Percentiles rank a stretch among this genome's conserved stretches.
phyloP scores from a whole-genome alignment of 2,888 invertebrate genomes.

The Steinernema carpocapsae region DNA sequence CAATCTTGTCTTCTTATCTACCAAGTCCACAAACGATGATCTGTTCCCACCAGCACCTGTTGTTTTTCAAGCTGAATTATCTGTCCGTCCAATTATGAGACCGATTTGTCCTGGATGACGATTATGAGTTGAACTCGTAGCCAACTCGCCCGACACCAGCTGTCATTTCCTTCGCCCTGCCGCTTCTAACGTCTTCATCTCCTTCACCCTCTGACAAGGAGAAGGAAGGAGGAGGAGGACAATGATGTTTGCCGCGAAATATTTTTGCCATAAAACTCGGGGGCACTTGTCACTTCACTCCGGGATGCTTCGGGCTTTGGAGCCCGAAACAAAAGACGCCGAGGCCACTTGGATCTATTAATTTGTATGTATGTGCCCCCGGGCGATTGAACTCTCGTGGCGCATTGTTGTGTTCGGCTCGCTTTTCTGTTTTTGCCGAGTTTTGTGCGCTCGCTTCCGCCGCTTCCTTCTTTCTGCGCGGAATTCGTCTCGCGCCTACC shows the following conservation, averaged over 20 bases:
- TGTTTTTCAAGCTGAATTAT: no score
- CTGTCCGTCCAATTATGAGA: neutral
- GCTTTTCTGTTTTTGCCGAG: neutral
- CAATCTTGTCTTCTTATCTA: no score
- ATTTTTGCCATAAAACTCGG: constrained; percentile 9
- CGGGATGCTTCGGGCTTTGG: neutral
- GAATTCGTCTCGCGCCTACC: neutral
- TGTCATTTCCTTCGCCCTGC: neutral
- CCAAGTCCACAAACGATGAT: no score
- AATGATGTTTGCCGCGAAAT: constrained; percentile 31
- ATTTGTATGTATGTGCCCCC: constrained; percentile 13
- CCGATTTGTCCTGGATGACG: neutral
- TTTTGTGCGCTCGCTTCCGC: neutral
- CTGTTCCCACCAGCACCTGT: no score
- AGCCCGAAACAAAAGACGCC: constrained; percentile 14
- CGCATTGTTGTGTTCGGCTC: neutral
- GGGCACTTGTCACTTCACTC: constrained; percentile 26
- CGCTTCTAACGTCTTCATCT: neutral
- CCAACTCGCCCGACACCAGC: neutral
- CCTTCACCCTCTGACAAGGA: neutral
- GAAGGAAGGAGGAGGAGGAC: neutral
- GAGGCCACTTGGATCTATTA: constrained; percentile 18
- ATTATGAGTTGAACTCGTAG: neutral
- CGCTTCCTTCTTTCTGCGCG: neutral
- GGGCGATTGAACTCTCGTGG: neutral